Base-by-base conservation (phyloP, 1,140 invertebrate genomes). In the Eupristina koningsbergeri region DNA sequence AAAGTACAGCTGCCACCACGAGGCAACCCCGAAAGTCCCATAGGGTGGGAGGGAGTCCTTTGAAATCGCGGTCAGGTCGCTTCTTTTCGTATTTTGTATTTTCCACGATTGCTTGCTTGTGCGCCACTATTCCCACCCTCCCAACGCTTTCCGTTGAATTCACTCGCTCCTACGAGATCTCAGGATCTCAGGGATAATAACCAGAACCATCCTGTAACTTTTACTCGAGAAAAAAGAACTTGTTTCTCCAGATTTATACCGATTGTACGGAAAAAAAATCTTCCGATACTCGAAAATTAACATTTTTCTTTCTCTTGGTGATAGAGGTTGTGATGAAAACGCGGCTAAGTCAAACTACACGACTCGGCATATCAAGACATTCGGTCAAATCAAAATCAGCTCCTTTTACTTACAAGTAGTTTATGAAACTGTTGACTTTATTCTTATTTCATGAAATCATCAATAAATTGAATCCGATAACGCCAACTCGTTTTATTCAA, bases 51-150 rank as follows among this genome's bases (percentile, higher is more conserved):
- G 82, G 76, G 76, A 79, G 58, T 36, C 76, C 74, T 84, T 84
- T 79, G 50, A 84, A 84, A 84, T 84, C 64, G 76, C 82, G 82
- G 76, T 79, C 82, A 73, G 76, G 80, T 82, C 80, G 31, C 67
- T 71, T 74, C 69, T 74, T 45, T 47, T 22, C 39, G 6, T 79
- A n/a, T n/a, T n/a, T n/a, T 39, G 11, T 26, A 15, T 11, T 50
- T 74, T 29, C 41, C 50, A n/a, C 22, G 13, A 67, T 34, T 36
- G 17, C 39, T 39, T 26, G 11, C 39, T 39, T 26, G 11, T 53
- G 19, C 53, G 75, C 39, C 53, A 26, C 34, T 78, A 22, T 1
- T 15, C 26, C 29, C 26, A 13, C 76, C 58, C 31, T 26, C 41
- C 41, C 41, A 45, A 2, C 34, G 39, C 61, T 71, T 81, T 81